These are phyloP conservation scores for Hyposoter didymator DNA, from an alignment of 2,888 invertebrate genomes.

Conservation along the genomic window DNA sequence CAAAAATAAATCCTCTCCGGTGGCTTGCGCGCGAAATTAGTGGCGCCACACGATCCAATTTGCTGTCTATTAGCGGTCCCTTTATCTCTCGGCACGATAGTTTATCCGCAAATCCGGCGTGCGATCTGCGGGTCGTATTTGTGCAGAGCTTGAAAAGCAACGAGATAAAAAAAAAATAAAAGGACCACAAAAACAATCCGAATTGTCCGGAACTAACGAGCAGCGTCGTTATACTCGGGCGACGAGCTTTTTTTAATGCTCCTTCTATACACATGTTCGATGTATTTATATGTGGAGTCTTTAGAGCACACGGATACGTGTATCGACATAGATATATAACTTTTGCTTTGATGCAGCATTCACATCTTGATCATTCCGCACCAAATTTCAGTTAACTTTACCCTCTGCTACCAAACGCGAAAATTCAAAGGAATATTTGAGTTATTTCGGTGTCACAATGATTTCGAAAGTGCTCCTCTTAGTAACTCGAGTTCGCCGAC, in stretches of 20 bases:
- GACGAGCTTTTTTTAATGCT: conserved; percentile 11
- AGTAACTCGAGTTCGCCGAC: background rate
- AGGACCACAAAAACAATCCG: conserved; percentile 73
- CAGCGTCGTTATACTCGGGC: conserved; percentile 62
- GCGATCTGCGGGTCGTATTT: conserved; percentile 28
- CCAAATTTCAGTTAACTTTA: background rate
- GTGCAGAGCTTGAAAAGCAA: conserved; percentile 21
- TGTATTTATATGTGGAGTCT: background rate
- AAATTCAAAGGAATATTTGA: conserved; percentile 1
- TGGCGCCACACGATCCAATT: conserved; percentile 54
- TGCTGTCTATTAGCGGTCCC: conserved; percentile 64
- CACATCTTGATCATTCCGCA: conserved; percentile 1
- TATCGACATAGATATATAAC: background rate
- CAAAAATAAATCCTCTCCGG: conserved; percentile 33
- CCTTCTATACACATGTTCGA: background rate
- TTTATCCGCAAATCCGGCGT: conserved; percentile 52
- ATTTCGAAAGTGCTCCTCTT: background rate
- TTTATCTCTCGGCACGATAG: conserved; percentile 59
- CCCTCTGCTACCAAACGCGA: background rate
- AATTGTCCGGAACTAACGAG: conserved; percentile 80
- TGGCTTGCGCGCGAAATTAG: conserved; percentile 41
- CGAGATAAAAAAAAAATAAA: conserved; percentile 62
- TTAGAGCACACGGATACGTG: background rate
- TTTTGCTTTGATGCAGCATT: background rate
- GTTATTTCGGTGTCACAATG: background rate